These are phyloP conservation scores for Solenodon paradoxus DNA, from an alignment of 2,113 vertebrate species.

Conservation along the genomic window DNA sequence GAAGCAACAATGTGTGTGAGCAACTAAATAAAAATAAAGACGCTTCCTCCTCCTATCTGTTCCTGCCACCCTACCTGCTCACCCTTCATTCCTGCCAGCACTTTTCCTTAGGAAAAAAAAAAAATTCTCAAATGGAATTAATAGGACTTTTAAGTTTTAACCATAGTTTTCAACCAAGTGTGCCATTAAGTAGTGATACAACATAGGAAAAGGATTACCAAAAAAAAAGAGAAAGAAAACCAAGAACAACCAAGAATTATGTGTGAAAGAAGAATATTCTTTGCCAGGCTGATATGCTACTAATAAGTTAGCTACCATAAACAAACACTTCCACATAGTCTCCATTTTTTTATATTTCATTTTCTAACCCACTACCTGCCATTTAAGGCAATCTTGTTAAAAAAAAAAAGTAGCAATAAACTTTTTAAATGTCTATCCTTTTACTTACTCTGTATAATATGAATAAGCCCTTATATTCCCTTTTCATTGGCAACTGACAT, in stretches of 20 bases:
- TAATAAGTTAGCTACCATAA: too few species aligned
- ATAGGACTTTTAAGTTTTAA: background rate
- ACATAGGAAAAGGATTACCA: background rate
- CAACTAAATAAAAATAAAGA: too few species aligned
- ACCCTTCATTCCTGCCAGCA: too few species aligned
- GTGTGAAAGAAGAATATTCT: background rate
- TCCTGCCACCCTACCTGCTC: too few species aligned
- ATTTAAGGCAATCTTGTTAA: background rate
- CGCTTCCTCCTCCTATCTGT: too few species aligned
- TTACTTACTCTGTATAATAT: background rate
- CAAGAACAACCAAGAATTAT: background rate
- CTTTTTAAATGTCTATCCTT: background rate
- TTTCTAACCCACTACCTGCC: background rate
- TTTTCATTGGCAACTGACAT: background rate
- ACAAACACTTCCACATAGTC: too few species aligned
- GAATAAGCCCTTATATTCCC: background rate
- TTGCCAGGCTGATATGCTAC: too few species aligned
- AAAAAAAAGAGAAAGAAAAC: background rate
- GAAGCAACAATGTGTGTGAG: too few species aligned
- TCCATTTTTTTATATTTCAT: too few species aligned
- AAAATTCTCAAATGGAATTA: background rate
- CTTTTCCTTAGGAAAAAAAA: too few species aligned
- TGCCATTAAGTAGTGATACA: background rate
- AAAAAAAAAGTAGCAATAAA: background rate
- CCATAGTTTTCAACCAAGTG: background rate